phyloP scores from a whole-genome alignment of 2,888 invertebrate genomes.

The Geotrupes spiniger region DNA sequence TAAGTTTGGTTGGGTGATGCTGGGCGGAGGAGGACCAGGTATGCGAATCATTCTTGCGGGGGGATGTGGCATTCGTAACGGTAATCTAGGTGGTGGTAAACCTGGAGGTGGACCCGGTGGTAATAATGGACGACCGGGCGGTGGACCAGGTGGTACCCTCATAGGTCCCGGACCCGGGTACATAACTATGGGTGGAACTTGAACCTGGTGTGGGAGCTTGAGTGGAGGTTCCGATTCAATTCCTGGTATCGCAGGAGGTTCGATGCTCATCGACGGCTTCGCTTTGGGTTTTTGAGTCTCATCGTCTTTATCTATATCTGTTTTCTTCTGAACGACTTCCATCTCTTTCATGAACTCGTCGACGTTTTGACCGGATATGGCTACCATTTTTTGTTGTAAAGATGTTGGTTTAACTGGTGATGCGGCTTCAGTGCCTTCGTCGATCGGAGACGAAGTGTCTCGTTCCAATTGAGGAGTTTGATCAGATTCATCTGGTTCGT shows the following conservation, averaged over 20 bases:
- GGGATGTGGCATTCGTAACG: conserved; percentile 55
- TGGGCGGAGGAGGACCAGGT: conserved; percentile 23
- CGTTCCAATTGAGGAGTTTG: conserved; percentile 28
- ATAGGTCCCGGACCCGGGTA: conserved; percentile 47
- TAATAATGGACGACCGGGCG: conserved; percentile 53
- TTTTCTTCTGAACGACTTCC: conserved; percentile 80
- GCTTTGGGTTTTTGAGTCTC: conserved; percentile 20
- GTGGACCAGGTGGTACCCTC: conserved; percentile 58
- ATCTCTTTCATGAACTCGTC: conserved; percentile 92
- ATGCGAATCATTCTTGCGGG: conserved; percentile 51
- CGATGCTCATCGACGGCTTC: conserved; percentile 28
- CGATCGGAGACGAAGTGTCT: conserved; percentile 20
- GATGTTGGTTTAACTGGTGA: conserved; percentile 63
- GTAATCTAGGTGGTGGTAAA: conserved; percentile 59
- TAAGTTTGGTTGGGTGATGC: conserved; percentile 33
- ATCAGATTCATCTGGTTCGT: conserved; percentile 42
- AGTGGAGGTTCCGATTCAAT: conserved; percentile 37
- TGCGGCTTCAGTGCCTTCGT: conserved; percentile 22
- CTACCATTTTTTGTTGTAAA: conserved; percentile 82
- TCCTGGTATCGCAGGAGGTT: conserved; percentile 42
- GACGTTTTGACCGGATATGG: conserved; percentile 87
- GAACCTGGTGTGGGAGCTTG: conserved; percentile 41
- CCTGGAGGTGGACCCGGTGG: conserved; percentile 63
- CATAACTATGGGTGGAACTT: conserved; percentile 49
- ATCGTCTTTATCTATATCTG: conserved; percentile 48